phyloP scores from a whole-genome alignment of 1,140 invertebrate species.

The Nasonia longicornis region DNA sequence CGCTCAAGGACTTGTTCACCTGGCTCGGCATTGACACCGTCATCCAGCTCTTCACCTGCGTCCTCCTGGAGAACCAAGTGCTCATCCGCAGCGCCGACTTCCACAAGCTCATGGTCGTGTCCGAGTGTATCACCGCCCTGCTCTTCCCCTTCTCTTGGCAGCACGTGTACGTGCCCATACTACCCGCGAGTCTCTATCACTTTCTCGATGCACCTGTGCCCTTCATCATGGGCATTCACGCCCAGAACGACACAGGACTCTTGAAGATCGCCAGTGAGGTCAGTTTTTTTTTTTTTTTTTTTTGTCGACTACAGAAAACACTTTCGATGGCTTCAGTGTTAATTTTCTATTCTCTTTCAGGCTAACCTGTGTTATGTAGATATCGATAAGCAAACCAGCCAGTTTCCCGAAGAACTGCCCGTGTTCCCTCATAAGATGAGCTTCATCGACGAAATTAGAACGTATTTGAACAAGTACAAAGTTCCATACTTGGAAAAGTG shows the following conservation, averaged over 20 bases:
- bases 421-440: slow-evolving; percentile 90
- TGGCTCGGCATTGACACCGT: slow-evolving; percentile 91
- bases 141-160: slow-evolving; percentile 98
- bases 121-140: slow-evolving; percentile 91
- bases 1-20: slow-evolving; percentile 87
- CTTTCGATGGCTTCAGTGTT: slow-evolving; percentile 35
- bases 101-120: slow-evolving; percentile 95
- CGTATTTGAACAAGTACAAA: slow-evolving; percentile 83
- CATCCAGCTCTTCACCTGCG: slow-evolving; percentile 94
- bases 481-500: slow-evolving; percentile 68
- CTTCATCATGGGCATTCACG: slow-evolving; percentile 95
- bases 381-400: slow-evolving; percentile 91
- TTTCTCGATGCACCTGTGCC: slow-evolving; percentile 99
- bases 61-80: slow-evolving; percentile 96
- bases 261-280: slow-evolving; percentile 76
- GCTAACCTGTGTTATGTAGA: slow-evolving; percentile 96
- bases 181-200: slow-evolving; percentile 94
- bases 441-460: slow-evolving; percentile 87
- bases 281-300: slow-evolving; percentile 46
- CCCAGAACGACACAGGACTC: slow-evolving; percentile 70
- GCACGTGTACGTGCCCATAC: slow-evolving; percentile 98
- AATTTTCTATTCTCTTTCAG: slow-evolving; percentile 60
- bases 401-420: slow-evolving; percentile 95
- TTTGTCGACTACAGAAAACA: neutral
- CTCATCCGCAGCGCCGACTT: slow-evolving; percentile 93